Base-by-base conservation (phyloP, 2,113 vertebrate species). In the Brachypodius melanocephalos region DNA sequence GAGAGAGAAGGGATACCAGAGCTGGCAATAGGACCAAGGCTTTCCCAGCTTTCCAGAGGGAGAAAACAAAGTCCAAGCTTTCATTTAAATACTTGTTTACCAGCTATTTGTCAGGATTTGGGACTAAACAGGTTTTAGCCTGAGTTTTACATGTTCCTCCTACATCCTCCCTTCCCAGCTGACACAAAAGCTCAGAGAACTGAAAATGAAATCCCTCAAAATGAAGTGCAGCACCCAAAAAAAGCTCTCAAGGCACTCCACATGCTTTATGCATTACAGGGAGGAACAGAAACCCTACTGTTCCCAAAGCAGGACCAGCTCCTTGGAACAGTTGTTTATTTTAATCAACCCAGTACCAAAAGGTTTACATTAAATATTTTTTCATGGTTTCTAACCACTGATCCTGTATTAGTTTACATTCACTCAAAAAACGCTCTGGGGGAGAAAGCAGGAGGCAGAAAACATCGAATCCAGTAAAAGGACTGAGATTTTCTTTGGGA, bases 231-330 rank as follows among this genome's bases (percentile, higher is more conserved):
- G 34, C 46, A 45, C 75, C 65, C 52, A 63, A 43, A 80, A 77
- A 72, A 68, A 88, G 40, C 74, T 92, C 66, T 45, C 25, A 12
- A 62, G 49, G 72, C 85, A 68, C 45, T 77, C 65, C 81, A 76
- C 80, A 63, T 75, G 80, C 75, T 78, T 81, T 65, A 15, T 66
- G 48, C 61, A 84, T 63, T 86, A 66, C 2, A 29, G 28, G 55
- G 65, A 89, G 55, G 83, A 92, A 80, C 86, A 95, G 80, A 86
- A 96, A 90, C 34, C 75, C 88, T 14, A 46, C 80, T 89, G 89
- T 86, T 96, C 76, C 6, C 84, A 86, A 62, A 57, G 31, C 83
- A 88, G 67, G 75, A 59, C 40, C 86, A 82, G 58, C 8, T 90
- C 72, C 87, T 67, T 0, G 0, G 8, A 83, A 25, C 26, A 49